These are phyloP conservation scores for Ectropis crepuscularia DNA, from an alignment of 2,888 invertebrate species.

Conservation along the genomic window DNA sequence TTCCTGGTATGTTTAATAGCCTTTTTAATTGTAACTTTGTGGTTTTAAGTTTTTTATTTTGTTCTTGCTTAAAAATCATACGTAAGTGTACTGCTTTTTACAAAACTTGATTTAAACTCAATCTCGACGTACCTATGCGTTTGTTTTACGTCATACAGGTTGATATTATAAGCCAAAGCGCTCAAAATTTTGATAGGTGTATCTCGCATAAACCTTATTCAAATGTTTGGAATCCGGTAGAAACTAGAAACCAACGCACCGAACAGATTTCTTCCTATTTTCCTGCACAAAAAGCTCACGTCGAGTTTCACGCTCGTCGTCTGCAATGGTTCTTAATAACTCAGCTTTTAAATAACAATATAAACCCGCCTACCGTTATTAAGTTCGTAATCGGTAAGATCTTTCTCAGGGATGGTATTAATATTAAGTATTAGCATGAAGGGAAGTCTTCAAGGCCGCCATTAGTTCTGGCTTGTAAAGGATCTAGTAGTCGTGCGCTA, in stretches of 20 bases:
- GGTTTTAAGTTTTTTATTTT: too few relatives aligned
- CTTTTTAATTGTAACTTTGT: too few relatives aligned
- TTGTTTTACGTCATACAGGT: too few relatives aligned
- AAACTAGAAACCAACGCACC: too few relatives aligned
- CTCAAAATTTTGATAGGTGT: too few relatives aligned
- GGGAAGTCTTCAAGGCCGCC: conserved; percentile 62
- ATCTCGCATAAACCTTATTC: too few relatives aligned
- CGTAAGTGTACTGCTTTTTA: too few relatives aligned
- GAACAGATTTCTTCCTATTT: neutral
- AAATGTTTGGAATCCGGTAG: too few relatives aligned
- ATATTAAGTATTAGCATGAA: conserved; percentile 35
- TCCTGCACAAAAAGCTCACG: neutral
- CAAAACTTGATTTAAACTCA: too few relatives aligned
- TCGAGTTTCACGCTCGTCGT: neutral
- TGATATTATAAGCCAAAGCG: neutral
- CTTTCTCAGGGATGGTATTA: conserved; percentile 73
- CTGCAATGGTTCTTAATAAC: conserved; percentile 51
- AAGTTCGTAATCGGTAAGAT: conserved; percentile 64
- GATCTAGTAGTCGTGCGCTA: conserved; percentile 25
- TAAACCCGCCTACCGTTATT: conserved; percentile 69
- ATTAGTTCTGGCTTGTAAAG: conserved; percentile 27
- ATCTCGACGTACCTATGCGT: too few relatives aligned
- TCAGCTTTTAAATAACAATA: conserved; percentile 78
- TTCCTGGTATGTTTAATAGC: too few relatives aligned
- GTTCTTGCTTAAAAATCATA: too few relatives aligned